Evolutionary conservation across 2,113 vertebrate species (phyloP), one percentile per base, ranked within the genome.

Genomic region (Glaucomys volans): DNA sequence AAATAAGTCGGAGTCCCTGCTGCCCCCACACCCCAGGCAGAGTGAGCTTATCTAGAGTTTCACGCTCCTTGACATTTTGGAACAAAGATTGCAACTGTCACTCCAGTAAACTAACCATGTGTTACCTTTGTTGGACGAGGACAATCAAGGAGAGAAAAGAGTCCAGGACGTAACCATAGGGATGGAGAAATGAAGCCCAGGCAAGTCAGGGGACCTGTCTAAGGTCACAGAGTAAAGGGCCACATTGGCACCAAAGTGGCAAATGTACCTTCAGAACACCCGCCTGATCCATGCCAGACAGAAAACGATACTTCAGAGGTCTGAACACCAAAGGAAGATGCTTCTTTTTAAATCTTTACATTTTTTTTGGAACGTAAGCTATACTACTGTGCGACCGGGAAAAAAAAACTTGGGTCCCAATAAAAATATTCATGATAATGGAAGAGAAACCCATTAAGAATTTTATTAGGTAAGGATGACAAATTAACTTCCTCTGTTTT

Each of bases 381-480:
- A 72, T 17, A 94, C 59, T 92, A 83, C 88, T 89, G 67, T 57
- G 69, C 57, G 66, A 59, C 32, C 50, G 81, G 76, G 86, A 5
- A 28, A 91, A 76, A 88, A 87, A 92, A 89, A 85, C 57, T 17
- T 87, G 66, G 75, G 66, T 87, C 93, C 96, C 85, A 74, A 93
- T 97, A 82, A 92, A 95, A 88, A 90, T 83, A 92, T 95, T 97
- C 97, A 95, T 97, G 94, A 92, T 97, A 97, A 96, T 97, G 92
- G 87, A 64, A 83, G 81, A 96, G 88, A 95, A 96, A 90, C 54
- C 72, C 82, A 97, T 97, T 97, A 97, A 95, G 96, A 97, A 93
- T 97, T 97, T 96, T 97, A 97, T 95, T 97, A 97, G 95, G 90
- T 94, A 94, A 97, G 92, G 85, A 91, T 96, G 97, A 95, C 94